Percentiles rank a stretch among this genome's conserved stretches.
Conservation (phyloP, 1,140 invertebrate genomes). For the Diorhabda carinulata region DNA sequence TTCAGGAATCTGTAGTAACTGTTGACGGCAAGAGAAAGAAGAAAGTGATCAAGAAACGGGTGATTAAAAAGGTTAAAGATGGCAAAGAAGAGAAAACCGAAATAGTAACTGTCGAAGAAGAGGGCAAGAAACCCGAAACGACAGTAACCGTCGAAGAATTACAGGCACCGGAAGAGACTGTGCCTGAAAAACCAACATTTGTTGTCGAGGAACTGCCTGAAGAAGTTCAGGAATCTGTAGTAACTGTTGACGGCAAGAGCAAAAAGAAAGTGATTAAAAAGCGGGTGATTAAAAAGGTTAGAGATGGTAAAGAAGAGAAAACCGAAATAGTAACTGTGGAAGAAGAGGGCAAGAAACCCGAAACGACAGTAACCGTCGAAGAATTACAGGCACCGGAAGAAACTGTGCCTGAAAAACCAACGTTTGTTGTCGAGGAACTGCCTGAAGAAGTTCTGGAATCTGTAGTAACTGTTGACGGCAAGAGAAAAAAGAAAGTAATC, state of each 20-base stretch:
- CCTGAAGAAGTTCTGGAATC: conserved; percentile 32
- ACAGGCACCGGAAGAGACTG: conserved; percentile 41
- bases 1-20: background rate
- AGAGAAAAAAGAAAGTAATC: conserved; percentile 37
- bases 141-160: conserved; percentile 39
- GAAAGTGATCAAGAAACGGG: conserved; percentile 32
- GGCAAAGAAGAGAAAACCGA: conserved; percentile 41
- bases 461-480: conserved; percentile 39
- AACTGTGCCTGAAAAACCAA: conserved; percentile 6
- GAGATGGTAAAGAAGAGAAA: conserved; percentile 42
- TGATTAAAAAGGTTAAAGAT: conserved; percentile 35
- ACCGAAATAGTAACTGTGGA: conserved; percentile 42
- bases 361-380: conserved; percentile 37
- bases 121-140: conserved; percentile 38
- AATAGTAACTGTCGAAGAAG: conserved; percentile 42
- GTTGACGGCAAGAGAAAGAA: background rate
- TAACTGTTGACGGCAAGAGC: conserved; percentile 38
- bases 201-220: conserved; percentile 47
- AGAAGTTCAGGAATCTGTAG: conserved; percentile 45
- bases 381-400: conserved; percentile 33
- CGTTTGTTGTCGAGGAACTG: conserved; percentile 30
- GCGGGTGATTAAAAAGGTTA: conserved; percentile 33
- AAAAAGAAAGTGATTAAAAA: conserved; percentile 31
- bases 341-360: conserved; percentile 38
- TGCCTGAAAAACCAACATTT: conserved; percentile 16